Evolutionary conservation across 1,140 invertebrate genomes (phyloP).

Genomic region (Macrocentrus cingulum): DNA sequence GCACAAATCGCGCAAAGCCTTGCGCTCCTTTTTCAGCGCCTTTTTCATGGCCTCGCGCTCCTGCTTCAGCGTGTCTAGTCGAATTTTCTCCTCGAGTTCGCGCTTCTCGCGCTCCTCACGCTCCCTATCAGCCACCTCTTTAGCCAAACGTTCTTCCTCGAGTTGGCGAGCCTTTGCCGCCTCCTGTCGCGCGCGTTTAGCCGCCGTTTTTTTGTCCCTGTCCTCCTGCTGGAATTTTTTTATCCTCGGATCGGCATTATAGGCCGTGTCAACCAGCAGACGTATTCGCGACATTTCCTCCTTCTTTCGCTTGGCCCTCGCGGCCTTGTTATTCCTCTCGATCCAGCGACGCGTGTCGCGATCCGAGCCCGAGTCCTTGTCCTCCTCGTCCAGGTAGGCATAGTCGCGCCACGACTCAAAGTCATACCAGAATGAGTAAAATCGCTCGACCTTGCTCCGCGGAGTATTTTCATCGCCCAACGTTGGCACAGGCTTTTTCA

Average conservation of each 20-base stretch:
- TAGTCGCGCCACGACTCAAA: slow-evolving; percentile 99
- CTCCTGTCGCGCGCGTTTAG: slow-evolving; percentile 88
- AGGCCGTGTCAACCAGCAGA: slow-evolving; percentile 88
- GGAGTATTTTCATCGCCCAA: slow-evolving; percentile 76
- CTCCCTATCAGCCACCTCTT: slow-evolving; percentile 69
- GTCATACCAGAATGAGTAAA: slow-evolving; percentile 93
- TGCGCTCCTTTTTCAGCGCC: slow-evolving; percentile 82
- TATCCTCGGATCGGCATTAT: slow-evolving; percentile 91
- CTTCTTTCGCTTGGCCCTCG: slow-evolving; percentile 88
- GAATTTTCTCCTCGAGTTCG: slow-evolving; percentile 78
- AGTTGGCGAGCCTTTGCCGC: slow-evolving; percentile 79
- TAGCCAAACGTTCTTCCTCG: slow-evolving; percentile 75
- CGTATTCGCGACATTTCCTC: slow-evolving; percentile 93
- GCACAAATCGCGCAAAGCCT: slow-evolving; percentile 79
- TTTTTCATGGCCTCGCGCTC: slow-evolving; percentile 85
- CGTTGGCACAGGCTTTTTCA: slow-evolving; percentile 80
- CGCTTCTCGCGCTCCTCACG: slow-evolving; percentile 77
- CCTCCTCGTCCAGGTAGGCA: slow-evolving; percentile 98
- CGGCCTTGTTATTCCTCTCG: slow-evolving; percentile 95
- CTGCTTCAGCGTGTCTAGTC: slow-evolving; percentile 79
- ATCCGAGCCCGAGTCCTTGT: slow-evolving; percentile 95
- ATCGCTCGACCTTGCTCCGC: slow-evolving; percentile 77
- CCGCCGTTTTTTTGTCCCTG: slow-evolving; percentile 85
- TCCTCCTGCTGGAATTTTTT: slow-evolving; percentile 91
- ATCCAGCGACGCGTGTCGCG: slow-evolving; percentile 95